Evolutionary conservation across 2,797 vertebrate genomes (phyloP), one percentile per base, ranked within the genome.

Genomic region (Lepilemur septentrionalis): DNA sequence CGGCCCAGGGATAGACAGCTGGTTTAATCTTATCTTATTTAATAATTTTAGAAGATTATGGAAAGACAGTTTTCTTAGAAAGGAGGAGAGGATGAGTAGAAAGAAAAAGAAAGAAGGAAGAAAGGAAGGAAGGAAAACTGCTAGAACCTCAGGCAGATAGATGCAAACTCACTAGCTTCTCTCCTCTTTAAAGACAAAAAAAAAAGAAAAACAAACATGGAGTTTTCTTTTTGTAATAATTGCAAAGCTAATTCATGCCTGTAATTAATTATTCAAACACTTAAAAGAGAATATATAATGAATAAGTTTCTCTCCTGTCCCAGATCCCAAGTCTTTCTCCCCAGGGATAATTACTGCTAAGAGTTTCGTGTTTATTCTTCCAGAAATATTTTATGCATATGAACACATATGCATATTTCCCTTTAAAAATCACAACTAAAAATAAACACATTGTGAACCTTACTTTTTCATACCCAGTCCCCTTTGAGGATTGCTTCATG

Each of bases 381-480:
- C 59, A 78, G 76, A 48, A 30, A 10, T 91, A 80, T 11, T 61
- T 81, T 93, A 78, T 72, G 35, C 30, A 7, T 41, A 73, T 80
- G 38, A 52, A 50, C 46, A 81, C n/a, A 38, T 25, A 67, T 43
- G 15, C 25, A 22, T 50, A 76, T 57, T 61, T 38, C 13, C 18
- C 57, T 86, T 81, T 46, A 76, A 95, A 95, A 85, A 91, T 93
- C 17, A 82, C 61, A 79, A 46, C 35, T 63, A 70, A 46, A 82
- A 92, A 78, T 22, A 87, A 25, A 18, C 13, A 69, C 22, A 50
- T 50, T 30, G 2, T 35, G 46, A 43, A 79, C 25, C 12, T 50
- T 89, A 18, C 43, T 82, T 63, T 59, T 35, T 41, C 43, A 20
- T 65, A 50, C 50, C 32, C 13, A 4, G 7, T 13, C 13, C 59